Conservation (phyloP, 1,140 invertebrate genomes). For the Cydia pomonella region DNA sequence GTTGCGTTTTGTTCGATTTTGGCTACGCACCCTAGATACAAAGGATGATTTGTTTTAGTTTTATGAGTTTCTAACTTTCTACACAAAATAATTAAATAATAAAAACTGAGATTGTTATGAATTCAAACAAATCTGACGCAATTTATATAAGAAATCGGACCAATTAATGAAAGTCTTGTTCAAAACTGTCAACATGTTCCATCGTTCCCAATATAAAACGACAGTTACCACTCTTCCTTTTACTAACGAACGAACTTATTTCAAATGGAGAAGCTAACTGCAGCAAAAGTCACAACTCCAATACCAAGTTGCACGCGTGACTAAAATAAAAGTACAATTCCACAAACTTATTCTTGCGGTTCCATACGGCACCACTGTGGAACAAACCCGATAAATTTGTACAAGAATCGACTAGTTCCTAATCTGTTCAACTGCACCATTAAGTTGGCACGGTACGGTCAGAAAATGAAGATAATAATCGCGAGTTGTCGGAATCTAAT, state of each 20-base stretch:
- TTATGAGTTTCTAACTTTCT: too few species aligned
- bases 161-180: neutral
- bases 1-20: too few species aligned
- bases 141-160: too few species aligned
- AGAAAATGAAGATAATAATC: constrained; percentile 32
- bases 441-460: constrained; percentile 20
- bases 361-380: neutral
- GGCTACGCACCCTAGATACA: too few species aligned
- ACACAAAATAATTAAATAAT: too few species aligned
- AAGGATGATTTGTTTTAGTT: too few species aligned
- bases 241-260: constrained; percentile 31
- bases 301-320: constrained; percentile 28
- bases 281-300: constrained; percentile 30
- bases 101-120: too few species aligned
- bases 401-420: neutral
- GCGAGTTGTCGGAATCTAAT: constrained; percentile 32
- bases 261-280: constrained; percentile 23
- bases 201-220: neutral
- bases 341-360: constrained; percentile 12
- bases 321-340: constrained; percentile 31
- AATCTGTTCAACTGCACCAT: constrained; percentile 3
- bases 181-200: neutral
- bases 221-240: constrained; percentile 11
- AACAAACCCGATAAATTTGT: neutral
- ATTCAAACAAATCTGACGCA: too few species aligned